Base-by-base conservation (phyloP, 2,797 vertebrate genomes). In the Poeciliopsis turneri region DNA sequence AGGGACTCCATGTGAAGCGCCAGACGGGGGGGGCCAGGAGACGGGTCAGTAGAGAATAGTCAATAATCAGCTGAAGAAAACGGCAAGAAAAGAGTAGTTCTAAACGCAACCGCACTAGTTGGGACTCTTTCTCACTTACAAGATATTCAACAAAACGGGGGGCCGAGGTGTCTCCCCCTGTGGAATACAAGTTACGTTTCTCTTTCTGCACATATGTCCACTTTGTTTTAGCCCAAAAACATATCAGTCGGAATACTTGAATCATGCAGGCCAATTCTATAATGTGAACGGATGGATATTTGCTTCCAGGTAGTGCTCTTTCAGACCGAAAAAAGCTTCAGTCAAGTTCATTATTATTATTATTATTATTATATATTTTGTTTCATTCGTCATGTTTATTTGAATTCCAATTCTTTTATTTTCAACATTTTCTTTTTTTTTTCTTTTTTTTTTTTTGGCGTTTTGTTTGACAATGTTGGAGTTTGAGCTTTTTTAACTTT, bases 161-260 rank as follows among this genome's bases (percentile, higher is more conserved):
- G 51, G 2, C 23, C 23, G 23, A 1, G 49, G 51, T 25, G 23
- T 96, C 95, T 92, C 93, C 97, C 97, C 95, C 97, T 96, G 97
- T 98, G 97, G 97, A 98, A 94, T 97, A 97, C 96, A 93, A 95
- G 97, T 97, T 97, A 97, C 95, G 95, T 96, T 94, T 93, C 90
- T 95, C 95, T 93, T 96, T 97, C 97, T 98, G 97, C 98, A 99
- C 98, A 98, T 98, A 97, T 96, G 97, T 97, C 97, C 97, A 97
- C 97, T 98, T 98, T 98, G 95, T 98, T 98, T 98, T 97, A 96
- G 97, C 98, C 98, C 97, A 97, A 97, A 94, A 98, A 99, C 98
- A 99, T 99, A 98, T 99, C 98, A 99, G 97, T 99, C 97, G 96
- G 96, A 98, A 99, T 99, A 99, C 98, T 99, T 99, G 98, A 99